A percentile compares a stretch with the other conserved stretches of the same genome.
phyloP scores from a whole-genome alignment of 2,888 invertebrate species.

The Physocephala rufipes region DNA sequence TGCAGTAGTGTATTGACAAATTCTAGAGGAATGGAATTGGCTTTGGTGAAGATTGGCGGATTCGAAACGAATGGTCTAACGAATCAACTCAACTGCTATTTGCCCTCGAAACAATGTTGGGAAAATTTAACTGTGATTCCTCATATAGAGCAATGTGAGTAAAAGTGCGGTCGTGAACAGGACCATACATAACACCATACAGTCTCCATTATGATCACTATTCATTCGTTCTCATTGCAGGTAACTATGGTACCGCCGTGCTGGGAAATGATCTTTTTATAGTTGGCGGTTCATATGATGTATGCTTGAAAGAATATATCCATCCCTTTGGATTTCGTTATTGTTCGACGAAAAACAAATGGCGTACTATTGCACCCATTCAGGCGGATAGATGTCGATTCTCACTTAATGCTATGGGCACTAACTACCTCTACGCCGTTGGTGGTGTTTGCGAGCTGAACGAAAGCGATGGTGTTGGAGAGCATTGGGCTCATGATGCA shows the following conservation, averaged over 20 bases:
- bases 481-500: constrained; percentile 61
- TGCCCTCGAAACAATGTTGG: constrained; percentile 71
- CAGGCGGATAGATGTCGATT: constrained; percentile 74
- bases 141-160: constrained; percentile 74
- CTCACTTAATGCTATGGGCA: constrained; percentile 70
- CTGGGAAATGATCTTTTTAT: constrained; percentile 75
- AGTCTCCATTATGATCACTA: neutral
- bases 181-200: neutral
- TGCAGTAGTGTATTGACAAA: constrained; percentile 67
- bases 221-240: constrained; percentile 41
- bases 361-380: constrained; percentile 76
- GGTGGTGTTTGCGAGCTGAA: constrained; percentile 73
- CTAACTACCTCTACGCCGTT: constrained; percentile 69
- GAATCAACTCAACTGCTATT: constrained; percentile 74
- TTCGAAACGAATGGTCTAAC: constrained; percentile 74
- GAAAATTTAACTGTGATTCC: constrained; percentile 75
- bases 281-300: constrained; percentile 78
- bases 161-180: neutral
- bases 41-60: constrained; percentile 76
- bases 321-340: constrained; percentile 78
- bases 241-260: constrained; percentile 76
- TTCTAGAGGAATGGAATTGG: constrained; percentile 75
- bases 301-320: constrained; percentile 72
- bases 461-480: constrained; percentile 61
- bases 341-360: constrained; percentile 71